A percentile compares a stretch with the other conserved stretches of the same genome.
Conservation (phyloP, 35 echinoderm and acorn worm genomes). For the Patiria miniata region DNA sequence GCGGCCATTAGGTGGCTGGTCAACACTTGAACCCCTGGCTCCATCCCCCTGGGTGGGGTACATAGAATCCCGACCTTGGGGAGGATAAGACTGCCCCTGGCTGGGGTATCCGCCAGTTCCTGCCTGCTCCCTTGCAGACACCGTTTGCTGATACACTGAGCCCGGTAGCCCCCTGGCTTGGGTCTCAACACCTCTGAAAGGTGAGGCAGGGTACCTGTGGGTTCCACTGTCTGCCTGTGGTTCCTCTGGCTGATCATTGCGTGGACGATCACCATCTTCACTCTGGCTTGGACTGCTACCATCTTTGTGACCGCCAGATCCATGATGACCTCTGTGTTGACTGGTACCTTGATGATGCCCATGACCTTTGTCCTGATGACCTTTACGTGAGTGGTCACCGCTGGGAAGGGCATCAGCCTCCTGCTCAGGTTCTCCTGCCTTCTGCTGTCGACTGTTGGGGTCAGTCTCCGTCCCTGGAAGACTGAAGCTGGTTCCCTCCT, state of each 20-base stretch:
- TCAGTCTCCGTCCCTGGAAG: too few relatives aligned
- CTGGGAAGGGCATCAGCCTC: too few relatives aligned
- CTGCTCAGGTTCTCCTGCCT: too few relatives aligned
- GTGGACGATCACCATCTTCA: not conserved
- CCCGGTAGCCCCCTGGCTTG: not conserved
- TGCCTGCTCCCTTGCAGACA: not conserved
- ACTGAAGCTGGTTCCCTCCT: not conserved
- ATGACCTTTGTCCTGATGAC: not conserved
- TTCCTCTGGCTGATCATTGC: not conserved
- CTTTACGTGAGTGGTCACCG: not conserved
- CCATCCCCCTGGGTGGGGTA: not conserved
- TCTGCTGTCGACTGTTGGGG: too few relatives aligned
- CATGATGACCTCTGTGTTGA: not conserved
- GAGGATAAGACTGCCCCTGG: not conserved
- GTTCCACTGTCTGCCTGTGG: constrained; percentile 4
- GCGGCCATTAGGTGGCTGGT: not conserved
- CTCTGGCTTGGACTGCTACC: not conserved
- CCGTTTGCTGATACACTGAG: not conserved
- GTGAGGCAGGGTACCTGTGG: not conserved
- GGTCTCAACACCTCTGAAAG: constrained; percentile 2
- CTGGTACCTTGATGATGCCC: not conserved
- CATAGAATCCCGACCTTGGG: not conserved
- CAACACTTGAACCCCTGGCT: not conserved
- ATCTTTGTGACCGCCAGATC: not conserved
- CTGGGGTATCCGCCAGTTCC: not conserved